Conservation (phyloP, 2,888 invertebrate species). For the Lobophora halterata region DNA sequence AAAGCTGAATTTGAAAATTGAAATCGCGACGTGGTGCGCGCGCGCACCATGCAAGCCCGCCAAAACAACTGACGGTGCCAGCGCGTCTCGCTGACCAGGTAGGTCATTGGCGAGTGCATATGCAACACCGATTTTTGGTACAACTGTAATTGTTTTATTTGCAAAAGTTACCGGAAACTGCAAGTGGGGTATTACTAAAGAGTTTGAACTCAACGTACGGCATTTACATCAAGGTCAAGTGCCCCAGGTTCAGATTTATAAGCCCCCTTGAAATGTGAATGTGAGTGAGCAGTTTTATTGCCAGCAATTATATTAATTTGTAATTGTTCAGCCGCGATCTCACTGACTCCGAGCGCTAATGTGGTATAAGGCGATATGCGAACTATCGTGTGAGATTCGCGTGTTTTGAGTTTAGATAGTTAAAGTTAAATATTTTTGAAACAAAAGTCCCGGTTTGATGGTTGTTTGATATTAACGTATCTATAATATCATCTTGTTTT, state of each 20-base stretch:
- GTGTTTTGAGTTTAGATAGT: constrained; percentile 31
- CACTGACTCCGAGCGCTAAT: constrained; percentile 6
- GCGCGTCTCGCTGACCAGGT: constrained; percentile 58
- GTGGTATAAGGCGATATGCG: constrained; percentile 30
- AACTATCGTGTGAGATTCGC: constrained; percentile 41
- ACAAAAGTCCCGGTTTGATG: constrained; percentile 26
- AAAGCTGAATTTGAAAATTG: constrained; percentile 36
- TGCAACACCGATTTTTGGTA: constrained; percentile 14
- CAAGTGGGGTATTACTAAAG: constrained; percentile 8
- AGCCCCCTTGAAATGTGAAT: constrained; percentile 35
- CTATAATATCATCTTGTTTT: constrained; percentile 13
- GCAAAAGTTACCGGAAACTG: constrained; percentile 12
- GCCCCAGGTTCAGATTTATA: constrained; percentile 7
- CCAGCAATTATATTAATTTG: constrained; percentile 28
- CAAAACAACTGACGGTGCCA: constrained; percentile 75
- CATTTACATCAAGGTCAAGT: constrained; percentile 16
- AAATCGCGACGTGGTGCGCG: constrained; percentile 44
- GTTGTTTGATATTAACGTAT: constrained; percentile 28
- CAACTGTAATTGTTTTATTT: constrained; percentile 5
- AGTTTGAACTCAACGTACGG: constrained; percentile 9
- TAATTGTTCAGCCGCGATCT: constrained; percentile 14
- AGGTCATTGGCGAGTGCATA: constrained; percentile 56
- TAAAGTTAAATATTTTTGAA: constrained; percentile 40
- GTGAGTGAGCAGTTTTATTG: too few species aligned
- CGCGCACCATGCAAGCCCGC: constrained; percentile 58